These are phyloP conservation scores for Protonemura montana DNA, from an alignment of 2,888 invertebrate species.

Conservation along the genomic window DNA sequence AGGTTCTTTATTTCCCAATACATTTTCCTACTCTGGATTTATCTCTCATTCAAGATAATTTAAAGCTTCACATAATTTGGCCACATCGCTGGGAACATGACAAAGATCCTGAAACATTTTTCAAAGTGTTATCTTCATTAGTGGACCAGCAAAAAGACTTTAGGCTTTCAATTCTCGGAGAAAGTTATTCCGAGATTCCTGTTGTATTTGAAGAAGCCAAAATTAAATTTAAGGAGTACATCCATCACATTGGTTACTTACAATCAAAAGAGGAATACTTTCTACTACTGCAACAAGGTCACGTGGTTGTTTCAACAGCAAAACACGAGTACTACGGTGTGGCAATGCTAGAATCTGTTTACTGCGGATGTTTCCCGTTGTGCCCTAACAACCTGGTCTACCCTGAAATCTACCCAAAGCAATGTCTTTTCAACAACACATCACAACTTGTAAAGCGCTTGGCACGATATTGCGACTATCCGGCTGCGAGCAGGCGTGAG, in stretches of 20 bases:
- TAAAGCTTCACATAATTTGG: slow-evolving; percentile 68
- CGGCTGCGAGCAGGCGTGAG: slow-evolving; percentile 56
- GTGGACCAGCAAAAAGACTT: slow-evolving; percentile 65
- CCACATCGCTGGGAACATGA: slow-evolving; percentile 83
- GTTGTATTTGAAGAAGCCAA: slow-evolving; percentile 67
- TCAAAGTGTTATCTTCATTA: slow-evolving; percentile 63
- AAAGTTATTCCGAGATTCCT: slow-evolving; percentile 68
- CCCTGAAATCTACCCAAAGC: slow-evolving; percentile 73
- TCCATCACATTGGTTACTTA: slow-evolving; percentile 69
- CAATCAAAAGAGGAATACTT: slow-evolving; percentile 66
- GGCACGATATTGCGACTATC: slow-evolving; percentile 61
- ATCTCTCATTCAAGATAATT: slow-evolving; percentile 38
- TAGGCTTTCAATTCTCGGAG: slow-evolving; percentile 68
- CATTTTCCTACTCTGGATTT: slow-evolving; percentile 56
- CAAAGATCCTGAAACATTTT: slow-evolving; percentile 73
- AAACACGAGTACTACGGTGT: slow-evolving; percentile 81
- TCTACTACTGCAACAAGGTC: slow-evolving; percentile 63
- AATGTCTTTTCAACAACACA: slow-evolving; percentile 67
- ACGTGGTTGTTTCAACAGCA: slow-evolving; percentile 76
- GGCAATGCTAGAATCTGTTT: slow-evolving; percentile 63
- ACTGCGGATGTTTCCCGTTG: slow-evolving; percentile 74
- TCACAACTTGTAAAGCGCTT: slow-evolving; percentile 67
- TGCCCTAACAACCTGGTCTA: slow-evolving; percentile 74
- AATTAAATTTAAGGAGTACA: slow-evolving; percentile 59
- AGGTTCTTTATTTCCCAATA: slow-evolving; percentile 70